A percentile compares a stretch with the other conserved stretches of the same genome.
These are phyloP conservation scores for Schlechtendalia chinensis DNA, from an alignment of 1,140 invertebrate genomes.

Conservation along the genomic window DNA sequence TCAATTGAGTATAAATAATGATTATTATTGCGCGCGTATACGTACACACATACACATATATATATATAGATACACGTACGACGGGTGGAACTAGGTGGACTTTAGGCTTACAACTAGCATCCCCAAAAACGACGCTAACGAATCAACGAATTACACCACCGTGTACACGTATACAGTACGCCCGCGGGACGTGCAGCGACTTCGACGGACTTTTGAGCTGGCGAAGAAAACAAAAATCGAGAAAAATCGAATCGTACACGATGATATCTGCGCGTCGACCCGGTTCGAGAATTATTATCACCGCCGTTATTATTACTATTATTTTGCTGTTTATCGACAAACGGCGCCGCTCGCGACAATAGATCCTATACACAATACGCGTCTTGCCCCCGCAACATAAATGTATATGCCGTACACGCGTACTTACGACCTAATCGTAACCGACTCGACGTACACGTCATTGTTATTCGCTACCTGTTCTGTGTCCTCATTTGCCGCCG, in stretches of 20 bases:
- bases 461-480: conserved; percentile 31
- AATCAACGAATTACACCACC: no score
- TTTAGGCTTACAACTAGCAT: no score
- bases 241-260: neutral
- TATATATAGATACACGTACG: no score
- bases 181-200: no score
- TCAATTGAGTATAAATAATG: no score
- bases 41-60: no score
- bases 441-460: neutral
- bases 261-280: neutral
- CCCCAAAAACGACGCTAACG: no score
- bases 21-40: no score
- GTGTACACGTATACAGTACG: no score
- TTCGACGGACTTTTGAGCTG: no score
- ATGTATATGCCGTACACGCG: neutral
- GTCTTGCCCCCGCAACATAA: neutral
- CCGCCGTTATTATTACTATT: neutral
- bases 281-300: conserved; percentile 7
- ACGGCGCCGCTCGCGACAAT: conserved; percentile 16
- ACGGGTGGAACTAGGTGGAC: no score
- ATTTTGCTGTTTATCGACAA: neutral
- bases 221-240: neutral
- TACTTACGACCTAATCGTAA: conserved; percentile 32
- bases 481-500: conserved; percentile 19
- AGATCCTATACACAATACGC: neutral